Evolutionary conservation across 1,140 invertebrate species (phyloP).

Genomic region (Solenopsis invicta): DNA sequence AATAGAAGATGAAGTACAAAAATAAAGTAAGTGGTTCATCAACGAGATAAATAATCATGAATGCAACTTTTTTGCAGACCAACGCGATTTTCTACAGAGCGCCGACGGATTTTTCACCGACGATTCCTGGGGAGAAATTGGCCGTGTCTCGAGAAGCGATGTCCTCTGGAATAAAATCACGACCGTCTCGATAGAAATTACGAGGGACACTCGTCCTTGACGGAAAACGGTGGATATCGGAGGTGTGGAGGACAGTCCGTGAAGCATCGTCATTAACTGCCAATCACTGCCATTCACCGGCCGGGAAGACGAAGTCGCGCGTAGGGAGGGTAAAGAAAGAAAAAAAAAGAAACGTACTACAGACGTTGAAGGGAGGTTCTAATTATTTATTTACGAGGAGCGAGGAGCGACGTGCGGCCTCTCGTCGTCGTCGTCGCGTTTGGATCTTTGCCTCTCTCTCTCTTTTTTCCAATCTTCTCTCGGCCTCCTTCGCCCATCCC

Average conservation of each 20-base stretch:
- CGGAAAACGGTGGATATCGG: constrained; percentile 68
- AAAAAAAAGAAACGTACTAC: constrained; percentile 42
- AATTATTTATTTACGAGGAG: constrained; percentile 78
- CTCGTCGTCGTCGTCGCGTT: constrained; percentile 48
- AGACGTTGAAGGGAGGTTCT: constrained; percentile 73
- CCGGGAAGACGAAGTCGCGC: constrained; percentile 58
- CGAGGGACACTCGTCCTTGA: constrained; percentile 62
- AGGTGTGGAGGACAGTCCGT: constrained; percentile 68
- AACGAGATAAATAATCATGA: constrained; percentile 41
- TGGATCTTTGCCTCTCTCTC: constrained; percentile 43
- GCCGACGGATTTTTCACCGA: constrained; percentile 34
- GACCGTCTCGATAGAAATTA: constrained; percentile 74
- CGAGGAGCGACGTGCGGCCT: constrained; percentile 30
- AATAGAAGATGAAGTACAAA: background rate
- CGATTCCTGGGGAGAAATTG: constrained; percentile 26
- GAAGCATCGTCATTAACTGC: constrained; percentile 81
- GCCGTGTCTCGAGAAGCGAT: constrained; percentile 60
- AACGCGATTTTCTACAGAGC: constrained; percentile 2
- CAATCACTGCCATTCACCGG: constrained; percentile 82
- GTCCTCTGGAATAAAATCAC: constrained; percentile 73
- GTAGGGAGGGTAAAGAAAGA: constrained; percentile 50
- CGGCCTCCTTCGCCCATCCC: constrained; percentile 5
- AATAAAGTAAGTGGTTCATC: constrained; percentile 17
- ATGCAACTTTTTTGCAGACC: constrained; percentile 18
- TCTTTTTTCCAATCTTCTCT: background rate